Evolutionary conservation across 2,888 invertebrate genomes (phyloP).

Genomic region (Pyrrhia umbra): DNA sequence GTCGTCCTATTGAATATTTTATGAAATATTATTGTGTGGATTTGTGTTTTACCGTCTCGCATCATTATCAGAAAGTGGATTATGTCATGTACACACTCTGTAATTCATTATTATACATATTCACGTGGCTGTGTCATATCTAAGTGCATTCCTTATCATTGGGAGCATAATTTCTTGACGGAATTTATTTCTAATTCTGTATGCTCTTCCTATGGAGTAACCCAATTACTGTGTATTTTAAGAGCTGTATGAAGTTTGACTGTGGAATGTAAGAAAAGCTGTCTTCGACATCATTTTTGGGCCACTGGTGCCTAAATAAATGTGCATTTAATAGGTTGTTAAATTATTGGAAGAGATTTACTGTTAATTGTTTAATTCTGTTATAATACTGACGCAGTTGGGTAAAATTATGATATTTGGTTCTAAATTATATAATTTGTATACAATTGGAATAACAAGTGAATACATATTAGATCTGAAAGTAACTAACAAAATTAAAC

Average conservation of each 20-base stretch:
- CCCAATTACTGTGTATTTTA: slow-evolving; percentile 54
- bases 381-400: slow-evolving; percentile 76
- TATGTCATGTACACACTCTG: slow-evolving; percentile 44
- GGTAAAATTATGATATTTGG: slow-evolving; percentile 62
- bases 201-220: slow-evolving; percentile 70
- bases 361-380: slow-evolving; percentile 86
- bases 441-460: slow-evolving; percentile 54
- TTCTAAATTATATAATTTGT: slow-evolving; percentile 58
- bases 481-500: slow-evolving; percentile 51
- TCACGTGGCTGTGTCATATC: slow-evolving; percentile 84
- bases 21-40: slow-evolving; percentile 43
- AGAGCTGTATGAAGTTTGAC: slow-evolving; percentile 63
- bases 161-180: slow-evolving; percentile 82
- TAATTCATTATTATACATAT: slow-evolving; percentile 59
- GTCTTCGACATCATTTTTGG: slow-evolving; percentile 70
- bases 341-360: slow-evolving; percentile 86
- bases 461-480: slow-evolving; percentile 64
- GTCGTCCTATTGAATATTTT: slow-evolving; percentile 40
- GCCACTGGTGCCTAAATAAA: slow-evolving; percentile 77
- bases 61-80: slow-evolving; percentile 28
- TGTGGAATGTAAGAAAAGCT: slow-evolving; percentile 52
- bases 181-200: slow-evolving; percentile 78
- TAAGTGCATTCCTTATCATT: slow-evolving; percentile 83
- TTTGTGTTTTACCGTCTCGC: slow-evolving; percentile 32
- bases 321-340: slow-evolving; percentile 89